Conservation (phyloP, 2,113 vertebrate species). For the Physeter macrocephalus region DNA sequence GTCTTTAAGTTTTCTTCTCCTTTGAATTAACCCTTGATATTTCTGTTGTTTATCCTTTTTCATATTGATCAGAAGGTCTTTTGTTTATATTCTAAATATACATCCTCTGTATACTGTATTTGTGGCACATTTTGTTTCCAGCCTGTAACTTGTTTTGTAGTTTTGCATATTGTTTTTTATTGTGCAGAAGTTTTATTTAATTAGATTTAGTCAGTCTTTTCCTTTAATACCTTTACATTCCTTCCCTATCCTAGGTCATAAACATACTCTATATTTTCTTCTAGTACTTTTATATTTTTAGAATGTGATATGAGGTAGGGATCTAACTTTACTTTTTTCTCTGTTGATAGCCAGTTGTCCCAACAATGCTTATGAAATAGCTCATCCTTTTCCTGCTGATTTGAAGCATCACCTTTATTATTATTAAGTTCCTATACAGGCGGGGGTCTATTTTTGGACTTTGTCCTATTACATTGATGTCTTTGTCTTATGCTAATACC, state of each 20-base stretch:
- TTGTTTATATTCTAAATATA: not conserved
- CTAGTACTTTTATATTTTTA: not conserved
- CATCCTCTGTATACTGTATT: not conserved
- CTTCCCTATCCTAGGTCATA: not conserved
- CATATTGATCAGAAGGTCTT: not conserved
- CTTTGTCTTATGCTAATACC: not conserved
- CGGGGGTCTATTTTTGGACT: not conserved
- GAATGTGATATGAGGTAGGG: not conserved
- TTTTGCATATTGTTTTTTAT: not conserved
- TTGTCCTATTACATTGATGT: not conserved
- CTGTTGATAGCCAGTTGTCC: not conserved
- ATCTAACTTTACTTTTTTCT: not conserved
- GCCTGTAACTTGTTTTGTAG: not conserved
- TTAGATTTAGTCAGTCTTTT: not conserved
- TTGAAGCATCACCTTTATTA: not conserved
- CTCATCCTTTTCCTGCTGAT: not conserved
- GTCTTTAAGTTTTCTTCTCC: not conserved
- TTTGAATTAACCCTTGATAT: slow-evolving; percentile 10
- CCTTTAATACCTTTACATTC: slow-evolving; percentile 1
- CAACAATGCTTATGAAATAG: not conserved
- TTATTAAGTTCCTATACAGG: not conserved
- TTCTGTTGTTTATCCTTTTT: not conserved
- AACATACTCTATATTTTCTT: not conserved
- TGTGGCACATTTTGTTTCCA: not conserved
- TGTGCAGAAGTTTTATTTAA: not conserved